Evolutionary conservation across 2,113 vertebrate genomes (phyloP), one percentile per base, ranked within the genome.

Genomic region (Microtus ochrogaster): DNA sequence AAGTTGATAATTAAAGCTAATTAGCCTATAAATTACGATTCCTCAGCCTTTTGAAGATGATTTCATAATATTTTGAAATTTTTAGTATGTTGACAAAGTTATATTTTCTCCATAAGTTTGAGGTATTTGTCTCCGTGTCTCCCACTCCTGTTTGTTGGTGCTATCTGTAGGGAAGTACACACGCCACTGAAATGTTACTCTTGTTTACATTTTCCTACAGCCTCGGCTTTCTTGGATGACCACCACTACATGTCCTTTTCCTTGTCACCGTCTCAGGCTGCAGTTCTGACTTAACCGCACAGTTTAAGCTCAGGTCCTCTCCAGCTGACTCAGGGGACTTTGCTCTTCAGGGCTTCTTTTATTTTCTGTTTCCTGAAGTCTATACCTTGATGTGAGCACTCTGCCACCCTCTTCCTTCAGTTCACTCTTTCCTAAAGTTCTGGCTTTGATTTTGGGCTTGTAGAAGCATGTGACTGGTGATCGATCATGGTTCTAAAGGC

Each of bases 1-100:
- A 68, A 85, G 63, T 12, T 68, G 83, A 47, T 66, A 85, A 85
- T 68, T 68, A 85, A 49, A 49, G 39, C 83, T 86, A 86, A 14
- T 30, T 49, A 49, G 9, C 41, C 52, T 49, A n/a, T n/a, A 87
- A 87, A 87, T 52, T 36, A n/a, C 0, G 13, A 73, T 11, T 74
- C 52, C 49, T 74, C 28, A 14, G 21, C 52, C 65, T 70, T 74
- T 83, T 93, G 74, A 85, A 81, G n/a, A 13, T 73, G 17, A 24
- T 77, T 85, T 91, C 76, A 65, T 8, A 70, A 70, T 77, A 91
- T 44, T 91, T 97, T 61, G 52, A 85, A 65, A 66, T 9, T 63
- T 87, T 92, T 41, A 63, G 14, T 22, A 44, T 73, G 4, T 61
- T 41, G 78, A 49, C 30, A 78, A 76, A 81, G 55, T 52, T 10